Percentiles rank a stretch among this genome's conserved stretches.
These are phyloP conservation scores for Xestia rhomboidea DNA, from an alignment of 2,888 invertebrate genomes.

Conservation along the genomic window DNA sequence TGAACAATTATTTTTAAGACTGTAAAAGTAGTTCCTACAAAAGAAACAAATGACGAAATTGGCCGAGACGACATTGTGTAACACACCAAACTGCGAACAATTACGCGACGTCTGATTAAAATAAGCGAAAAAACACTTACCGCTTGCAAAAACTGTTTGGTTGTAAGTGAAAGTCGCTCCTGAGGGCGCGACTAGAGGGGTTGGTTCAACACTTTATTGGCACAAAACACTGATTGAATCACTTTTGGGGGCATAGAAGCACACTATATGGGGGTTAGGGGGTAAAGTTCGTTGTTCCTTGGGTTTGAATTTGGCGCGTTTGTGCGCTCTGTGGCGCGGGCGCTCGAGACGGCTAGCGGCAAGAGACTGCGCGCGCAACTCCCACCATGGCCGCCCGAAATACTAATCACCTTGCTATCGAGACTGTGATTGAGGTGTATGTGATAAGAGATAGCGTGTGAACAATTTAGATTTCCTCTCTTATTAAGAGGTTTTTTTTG, in stretches of 20 bases:
- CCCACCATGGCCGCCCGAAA: conserved; percentile 86
- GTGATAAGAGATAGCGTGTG: conserved; percentile 75
- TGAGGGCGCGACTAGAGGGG: conserved; percentile 73
- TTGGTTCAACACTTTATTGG: conserved; percentile 74
- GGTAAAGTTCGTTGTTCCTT: conserved; percentile 60
- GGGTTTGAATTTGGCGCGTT: conserved; percentile 81
- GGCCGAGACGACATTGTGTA: conserved; percentile 78
- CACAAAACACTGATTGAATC: conserved; percentile 85
- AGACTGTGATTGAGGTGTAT: conserved; percentile 77
- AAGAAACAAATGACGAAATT: conserved; percentile 71
- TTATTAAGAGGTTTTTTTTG: neutral
- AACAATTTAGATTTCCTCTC: fast-evolving
- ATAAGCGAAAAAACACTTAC: conserved; percentile 85
- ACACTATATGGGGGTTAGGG: conserved; percentile 77
- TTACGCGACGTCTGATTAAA: conserved; percentile 82
- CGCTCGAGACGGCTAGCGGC: conserved; percentile 85
- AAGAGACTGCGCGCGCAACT: conserved; percentile 87
- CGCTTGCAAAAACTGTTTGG: conserved; percentile 83
- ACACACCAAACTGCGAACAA: conserved; percentile 74
- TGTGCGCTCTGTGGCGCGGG: conserved; percentile 80
- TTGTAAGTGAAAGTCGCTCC: conserved; percentile 80
- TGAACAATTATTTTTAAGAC: conserved; percentile 5
- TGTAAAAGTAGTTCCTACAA: conserved; percentile 39
- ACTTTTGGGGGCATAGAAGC: conserved; percentile 76
- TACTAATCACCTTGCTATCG: conserved; percentile 89